phyloP scores from a whole-genome alignment of 2,888 invertebrate genomes.

The Limnephilus rhombicus region DNA sequence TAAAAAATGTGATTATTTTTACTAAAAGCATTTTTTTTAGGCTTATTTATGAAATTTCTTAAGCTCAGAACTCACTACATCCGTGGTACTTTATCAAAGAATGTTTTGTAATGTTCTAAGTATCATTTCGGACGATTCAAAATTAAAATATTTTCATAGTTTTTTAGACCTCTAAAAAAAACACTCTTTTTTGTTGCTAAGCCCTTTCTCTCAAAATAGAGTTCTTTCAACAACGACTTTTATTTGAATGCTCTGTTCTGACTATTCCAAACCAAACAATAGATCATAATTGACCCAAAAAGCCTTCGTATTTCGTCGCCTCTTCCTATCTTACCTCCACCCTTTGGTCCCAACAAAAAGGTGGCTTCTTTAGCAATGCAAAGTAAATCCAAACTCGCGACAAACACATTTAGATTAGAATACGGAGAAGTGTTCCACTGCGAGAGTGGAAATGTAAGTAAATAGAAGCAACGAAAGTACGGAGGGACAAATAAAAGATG shows the following conservation, averaged over 20 bases:
- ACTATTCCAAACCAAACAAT: background rate
- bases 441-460: background rate
- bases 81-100: no score
- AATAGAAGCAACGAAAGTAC: background rate
- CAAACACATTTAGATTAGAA: background rate
- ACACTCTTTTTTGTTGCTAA: background rate
- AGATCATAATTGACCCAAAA: background rate
- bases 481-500: background rate
- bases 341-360: background rate
- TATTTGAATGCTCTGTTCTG: background rate
- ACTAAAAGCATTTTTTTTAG: no score
- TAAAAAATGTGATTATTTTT: no score
- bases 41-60: no score
- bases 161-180: background rate
- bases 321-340: background rate
- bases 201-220: background rate
- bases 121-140: background rate
- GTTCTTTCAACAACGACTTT: background rate
- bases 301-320: background rate
- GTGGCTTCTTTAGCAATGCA: background rate
- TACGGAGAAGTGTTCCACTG: background rate
- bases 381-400: conserved; percentile 1
- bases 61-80: no score
- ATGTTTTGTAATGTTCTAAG: no score
- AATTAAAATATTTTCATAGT: background rate